Evolutionary conservation across 2,888 invertebrate genomes (phyloP), one percentile per base, ranked within the genome.

Genomic region (Nymphalis c-album): DNA sequence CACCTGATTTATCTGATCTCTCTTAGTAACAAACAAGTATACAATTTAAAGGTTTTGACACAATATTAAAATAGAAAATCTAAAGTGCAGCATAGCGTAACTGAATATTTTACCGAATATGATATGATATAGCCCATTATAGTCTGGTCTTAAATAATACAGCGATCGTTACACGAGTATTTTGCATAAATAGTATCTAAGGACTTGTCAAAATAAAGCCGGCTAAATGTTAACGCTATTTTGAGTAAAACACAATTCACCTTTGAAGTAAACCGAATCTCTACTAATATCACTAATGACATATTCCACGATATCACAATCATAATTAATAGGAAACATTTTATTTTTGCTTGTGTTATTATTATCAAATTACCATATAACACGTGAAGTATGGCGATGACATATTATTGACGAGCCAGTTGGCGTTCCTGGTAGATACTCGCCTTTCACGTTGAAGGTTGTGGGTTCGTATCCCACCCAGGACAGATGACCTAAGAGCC

Each of bases 141-240:
- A 63, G 8, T n/a, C 31, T 18, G 63, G 18, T 45, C 60, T 53
- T 46, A 22, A 63, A 60, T 63, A 31, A 64, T 60, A 60, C 40
- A 2, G 57, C 31, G 60, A 20, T 35, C 13, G 60, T 61, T 61
- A 61, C 20, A 60, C 57, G 57, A 61, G 47, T 55, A 50, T 50
- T 66, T 57, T 61, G 40, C 66, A 55, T 66, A 66, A 66, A 61
- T 57, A 35, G 40, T 61, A 66, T 40, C 57, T 57, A n/a, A 57
- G 48, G 57, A 61, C 66, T 66, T 66, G 66, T 66, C 61, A 61
- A 71, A 72, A 74, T 77, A 75, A 76, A 78, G 77, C 73, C 73
- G 26, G n/a, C 31, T 57, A 47, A 55, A 55, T 57, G 47, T 46
- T 63, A 46, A 57, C 46, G 26, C 48, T 18, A 48, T 22, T 31